Base-by-base conservation (phyloP, 2,797 vertebrate genomes). In the Gadopsis bispinosus region DNA sequence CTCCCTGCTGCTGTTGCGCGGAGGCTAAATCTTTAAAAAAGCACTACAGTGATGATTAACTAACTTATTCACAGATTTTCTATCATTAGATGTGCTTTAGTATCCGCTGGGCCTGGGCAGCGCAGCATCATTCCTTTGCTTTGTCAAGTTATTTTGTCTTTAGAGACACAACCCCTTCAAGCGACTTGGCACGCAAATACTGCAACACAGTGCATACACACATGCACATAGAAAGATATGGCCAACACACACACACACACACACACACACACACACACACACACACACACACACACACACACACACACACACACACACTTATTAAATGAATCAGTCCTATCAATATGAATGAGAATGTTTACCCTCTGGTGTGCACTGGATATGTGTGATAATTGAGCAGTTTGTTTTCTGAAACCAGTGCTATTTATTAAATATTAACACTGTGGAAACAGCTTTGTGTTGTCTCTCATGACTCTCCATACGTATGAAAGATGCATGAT, bases 401-500 rank as follows among this genome's bases (percentile, higher is more conserved):
- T 77, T 83, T 88, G 66, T 90, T 89, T 80, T 58, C 61, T 77
- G 58, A 79, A 87, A 79, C 48, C 66, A 22, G n/a, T 55, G 69
- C 73, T 60, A 82, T 53, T 79, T 54, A 88, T 91, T 84, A 88
- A 91, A 89, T 87, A 92, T 92, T 73, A 81, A 85, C 81, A 69
- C 59, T 62, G 50, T 73, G 75, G 65, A 79, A 91, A 87, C 74
- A 76, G 67, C 73, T 82, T 79, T 83, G 65, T 73, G 39, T 51
- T 62, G 64, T 69, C 74, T 84, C 66, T 55, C 12, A 17, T 68
- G 70, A 69, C 71, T 63, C 64, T 65, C n/a, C 48, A 62, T 72
- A 73, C 0, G 51, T 41, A 80, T 91, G 58, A 89, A 90, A 87
- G 50, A 89, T 89, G 76, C 75, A 91, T 83, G 70, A 83, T 69